Percentiles rank a stretch among this genome's conserved stretches.
Evolutionary conservation across 64 coral and sea anemone genomes (phyloP).

Genomic region (Stichodactyla helianthus): DNA sequence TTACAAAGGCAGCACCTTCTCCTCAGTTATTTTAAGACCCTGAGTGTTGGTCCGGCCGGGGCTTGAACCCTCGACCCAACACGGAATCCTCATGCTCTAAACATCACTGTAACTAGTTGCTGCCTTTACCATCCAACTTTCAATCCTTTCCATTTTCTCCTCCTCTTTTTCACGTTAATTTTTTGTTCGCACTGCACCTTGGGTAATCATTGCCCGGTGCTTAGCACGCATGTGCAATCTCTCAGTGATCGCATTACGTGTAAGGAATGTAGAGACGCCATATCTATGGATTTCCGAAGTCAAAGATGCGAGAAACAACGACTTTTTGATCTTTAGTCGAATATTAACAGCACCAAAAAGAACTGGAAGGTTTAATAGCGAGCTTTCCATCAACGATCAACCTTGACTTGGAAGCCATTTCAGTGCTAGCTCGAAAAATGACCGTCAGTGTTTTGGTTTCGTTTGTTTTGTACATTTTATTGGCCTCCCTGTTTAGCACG

Average conservation of each 20-base stretch:
- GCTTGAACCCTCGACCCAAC: too few relatives aligned
- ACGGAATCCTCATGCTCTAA: too few relatives aligned
- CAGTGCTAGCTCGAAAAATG: neutral
- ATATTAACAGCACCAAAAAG: neutral
- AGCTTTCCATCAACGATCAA: neutral
- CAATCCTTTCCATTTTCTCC: too few relatives aligned
- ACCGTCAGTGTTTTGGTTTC: neutral
- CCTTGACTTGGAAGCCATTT: slow-evolving; percentile 7
- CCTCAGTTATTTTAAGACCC: too few relatives aligned
- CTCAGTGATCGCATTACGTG: slow-evolving; percentile 34
- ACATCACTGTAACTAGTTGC: too few relatives aligned
- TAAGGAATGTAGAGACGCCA: slow-evolving; percentile 26
- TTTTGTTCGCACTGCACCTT: neutral
- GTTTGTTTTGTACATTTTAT: slow-evolving; percentile 20
- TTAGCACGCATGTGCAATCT: slow-evolving; percentile 12
- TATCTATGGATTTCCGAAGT: neutral
- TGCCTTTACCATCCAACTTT: too few relatives aligned
- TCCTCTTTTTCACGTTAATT: too few relatives aligned
- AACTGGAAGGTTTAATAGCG: neutral
- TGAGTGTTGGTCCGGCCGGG: too few relatives aligned
- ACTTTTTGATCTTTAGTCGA: slow-evolving; percentile 23
- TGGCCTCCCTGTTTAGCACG: slow-evolving; percentile 34
- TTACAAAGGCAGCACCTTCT: too few relatives aligned
- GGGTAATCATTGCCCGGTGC: neutral
- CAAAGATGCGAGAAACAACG: slow-evolving; percentile 22